Base-by-base conservation (phyloP, 1,140 invertebrate genomes). In the Chymomyza costata region DNA sequence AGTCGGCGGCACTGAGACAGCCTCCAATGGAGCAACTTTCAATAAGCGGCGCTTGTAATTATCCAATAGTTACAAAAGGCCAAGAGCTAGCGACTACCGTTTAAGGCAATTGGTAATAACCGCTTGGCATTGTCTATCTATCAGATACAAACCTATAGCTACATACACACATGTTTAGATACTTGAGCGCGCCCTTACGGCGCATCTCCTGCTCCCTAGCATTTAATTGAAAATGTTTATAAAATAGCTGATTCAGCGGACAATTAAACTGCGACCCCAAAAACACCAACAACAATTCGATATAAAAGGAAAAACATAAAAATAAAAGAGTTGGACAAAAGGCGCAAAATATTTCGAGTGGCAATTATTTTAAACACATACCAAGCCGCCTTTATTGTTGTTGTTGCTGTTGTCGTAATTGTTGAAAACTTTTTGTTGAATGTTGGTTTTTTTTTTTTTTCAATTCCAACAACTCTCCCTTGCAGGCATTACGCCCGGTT, bases 401-500 rank as follows among this genome's bases (percentile, higher is more conserved):
- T 25, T 25, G 21, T 25, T 25, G 21, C 8, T 25, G 21, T 25
- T 21, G 50, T 55, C 21, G 58, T 78, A 66, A 71, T 71, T 66
- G 47, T 54, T 52, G 11, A 55, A 57, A 80, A 57, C 64, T 61
- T 70, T 50, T 59, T 51, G 48, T 41, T 18, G n/a, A n/a, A n/a
- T n/a, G n/a, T n/a, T n/a, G n/a, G n/a, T n/a, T n/a, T 37, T 37
- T 5, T 15, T 6, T 15, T 37, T 5, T 37, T 11, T 37, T n/a
- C 6, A 5, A 10, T 7, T n/a, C n/a, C n/a, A n/a, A 31, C 49
- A 31, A 40, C 57, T 54, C 17, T 55, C 47, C 63, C 39, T 76
- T 76, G 51, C 71, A 86, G 84, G 84, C 52, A 86, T 86, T 54
- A 84, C 84, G 51, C 84, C 84, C 46, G 81, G 84, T 48, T 86